Evolutionary conservation across 2,888 invertebrate genomes (phyloP).

Genomic region (Lomographa bimaculata): DNA sequence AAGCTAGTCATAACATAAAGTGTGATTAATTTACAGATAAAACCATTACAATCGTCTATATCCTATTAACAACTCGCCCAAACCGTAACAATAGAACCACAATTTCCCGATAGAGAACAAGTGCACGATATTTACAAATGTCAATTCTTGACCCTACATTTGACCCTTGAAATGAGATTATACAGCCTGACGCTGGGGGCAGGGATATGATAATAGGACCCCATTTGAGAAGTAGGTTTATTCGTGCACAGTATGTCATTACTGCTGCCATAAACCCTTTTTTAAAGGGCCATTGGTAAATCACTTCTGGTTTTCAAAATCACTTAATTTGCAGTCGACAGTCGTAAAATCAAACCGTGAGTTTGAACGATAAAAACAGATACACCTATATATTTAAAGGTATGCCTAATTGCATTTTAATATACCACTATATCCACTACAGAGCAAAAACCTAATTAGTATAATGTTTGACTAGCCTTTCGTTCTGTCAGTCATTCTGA

Average conservation of each 20-base stretch:
- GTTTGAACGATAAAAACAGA: too few relatives aligned
- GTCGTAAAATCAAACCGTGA: too few relatives aligned
- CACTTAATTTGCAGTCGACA: constrained; percentile 3
- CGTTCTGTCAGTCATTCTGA: constrained; percentile 1
- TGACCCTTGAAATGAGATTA: constrained; percentile 44
- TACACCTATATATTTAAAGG: too few relatives aligned
- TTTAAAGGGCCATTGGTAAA: constrained; percentile 16
- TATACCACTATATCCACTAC: neutral
- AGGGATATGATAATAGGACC: constrained; percentile 29
- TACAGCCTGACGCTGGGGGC: constrained; percentile 36
- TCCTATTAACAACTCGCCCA: too few relatives aligned
- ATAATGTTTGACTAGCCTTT: neutral
- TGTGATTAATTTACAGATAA: too few relatives aligned
- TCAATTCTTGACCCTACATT: constrained; percentile 54
- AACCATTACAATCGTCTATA: too few relatives aligned
- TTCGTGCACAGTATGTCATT: constrained; percentile 25
- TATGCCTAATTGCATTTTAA: too few relatives aligned
- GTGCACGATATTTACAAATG: constrained; percentile 62
- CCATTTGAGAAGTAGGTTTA: constrained; percentile 27
- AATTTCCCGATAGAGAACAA: constrained; percentile 39
- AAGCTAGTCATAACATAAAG: too few relatives aligned
- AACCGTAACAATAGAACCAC: constrained; percentile 31
- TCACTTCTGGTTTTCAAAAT: constrained; percentile 21
- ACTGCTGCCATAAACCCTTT: neutral
- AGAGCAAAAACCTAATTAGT: neutral